These are phyloP conservation scores for Macaria notata DNA, from an alignment of 2,888 invertebrate genomes.

Conservation along the genomic window DNA sequence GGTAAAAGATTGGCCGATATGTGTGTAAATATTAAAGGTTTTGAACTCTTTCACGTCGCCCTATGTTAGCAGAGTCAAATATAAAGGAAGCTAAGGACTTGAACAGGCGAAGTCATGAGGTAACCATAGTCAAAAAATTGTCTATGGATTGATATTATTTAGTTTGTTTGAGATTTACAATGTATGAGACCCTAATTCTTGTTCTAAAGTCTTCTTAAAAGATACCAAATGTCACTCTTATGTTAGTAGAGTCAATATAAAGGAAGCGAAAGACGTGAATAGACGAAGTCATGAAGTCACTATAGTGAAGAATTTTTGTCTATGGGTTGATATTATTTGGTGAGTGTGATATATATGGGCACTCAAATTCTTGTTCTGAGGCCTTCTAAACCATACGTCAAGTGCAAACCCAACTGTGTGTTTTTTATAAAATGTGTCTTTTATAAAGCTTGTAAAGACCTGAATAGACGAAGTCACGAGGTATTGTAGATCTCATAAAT, in stretches of 20 bases:
- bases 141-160: conserved; percentile 68
- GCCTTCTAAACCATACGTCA: too few species aligned
- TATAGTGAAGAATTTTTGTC: too few species aligned
- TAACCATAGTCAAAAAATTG: conserved; percentile 65
- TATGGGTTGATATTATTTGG: too few species aligned
- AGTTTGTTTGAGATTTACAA: background rate
- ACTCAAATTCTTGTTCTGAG: conserved; percentile 5
- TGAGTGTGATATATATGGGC: background rate
- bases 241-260: too few species aligned
- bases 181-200: conserved; percentile 4
- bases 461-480: conserved; percentile 70
- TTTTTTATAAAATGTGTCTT: conserved; percentile 65
- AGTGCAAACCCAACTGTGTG: too few species aligned
- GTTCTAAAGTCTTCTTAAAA: background rate
- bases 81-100: conserved; percentile 65
- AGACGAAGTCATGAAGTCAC: too few species aligned
- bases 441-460: conserved; percentile 64
- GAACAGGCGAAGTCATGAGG: conserved; percentile 70
- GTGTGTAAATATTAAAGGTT: too few species aligned
- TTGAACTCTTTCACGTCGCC: conserved; percentile 67
- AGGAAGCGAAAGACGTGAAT: too few species aligned
- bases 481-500: conserved; percentile 26
- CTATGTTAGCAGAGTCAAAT: conserved; percentile 71
- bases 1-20: too few species aligned
- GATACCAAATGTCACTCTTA: too few species aligned